Conservation (phyloP, 2,113 vertebrate genomes). For the Egretta garzetta region DNA sequence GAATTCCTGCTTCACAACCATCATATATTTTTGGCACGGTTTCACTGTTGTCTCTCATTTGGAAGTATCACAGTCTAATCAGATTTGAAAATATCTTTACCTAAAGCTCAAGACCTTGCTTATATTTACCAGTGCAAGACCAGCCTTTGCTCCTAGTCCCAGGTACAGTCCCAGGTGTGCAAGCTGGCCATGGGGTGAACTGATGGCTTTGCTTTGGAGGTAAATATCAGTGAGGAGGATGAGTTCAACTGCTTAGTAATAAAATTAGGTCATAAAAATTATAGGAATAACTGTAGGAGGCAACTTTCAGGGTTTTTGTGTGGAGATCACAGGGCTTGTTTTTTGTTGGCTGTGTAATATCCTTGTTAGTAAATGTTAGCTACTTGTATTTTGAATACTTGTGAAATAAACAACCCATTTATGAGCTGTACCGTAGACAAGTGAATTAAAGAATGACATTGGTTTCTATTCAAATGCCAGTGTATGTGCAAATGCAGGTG, state of each 20-base stretch:
- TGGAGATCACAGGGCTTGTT: background rate
- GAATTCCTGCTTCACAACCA: background rate
- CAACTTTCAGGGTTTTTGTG: background rate
- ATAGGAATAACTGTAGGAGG: background rate
- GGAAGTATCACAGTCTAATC: background rate
- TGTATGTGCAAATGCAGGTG: background rate
- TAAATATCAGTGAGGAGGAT: background rate
- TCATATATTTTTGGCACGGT: background rate
- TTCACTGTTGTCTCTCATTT: background rate
- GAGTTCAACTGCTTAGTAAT: background rate
- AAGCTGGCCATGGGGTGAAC: background rate
- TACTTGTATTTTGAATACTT: background rate
- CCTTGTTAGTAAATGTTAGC: background rate
- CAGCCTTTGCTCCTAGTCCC: background rate
- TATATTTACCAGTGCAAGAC: background rate
- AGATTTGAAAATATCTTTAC: background rate
- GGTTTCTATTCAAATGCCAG: background rate
- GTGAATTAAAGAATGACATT: background rate
- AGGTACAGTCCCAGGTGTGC: background rate
- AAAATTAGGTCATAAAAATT: background rate
- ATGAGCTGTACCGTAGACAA: background rate
- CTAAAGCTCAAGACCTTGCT: background rate
- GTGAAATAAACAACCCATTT: background rate
- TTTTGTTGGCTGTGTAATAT: background rate
- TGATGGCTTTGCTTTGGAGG: background rate